Base-by-base conservation (phyloP, 2,797 vertebrate genomes). In the Neopelma chrysocephalum region DNA sequence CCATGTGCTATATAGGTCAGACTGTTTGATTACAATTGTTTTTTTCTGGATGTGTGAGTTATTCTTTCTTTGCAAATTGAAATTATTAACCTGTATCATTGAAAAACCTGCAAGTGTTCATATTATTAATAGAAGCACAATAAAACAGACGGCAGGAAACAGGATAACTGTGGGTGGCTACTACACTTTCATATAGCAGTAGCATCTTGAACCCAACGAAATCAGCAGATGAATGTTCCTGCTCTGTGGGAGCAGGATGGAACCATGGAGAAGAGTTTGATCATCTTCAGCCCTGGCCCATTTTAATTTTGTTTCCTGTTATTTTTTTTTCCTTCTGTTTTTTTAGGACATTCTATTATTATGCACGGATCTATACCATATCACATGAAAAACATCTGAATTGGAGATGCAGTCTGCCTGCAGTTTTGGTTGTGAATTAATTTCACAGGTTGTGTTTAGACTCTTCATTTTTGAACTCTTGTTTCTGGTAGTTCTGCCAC, bases 91-190 rank as follows among this genome's bases (percentile, higher is more conserved):
- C 14, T 17, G 23, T 26, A 53, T 78, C 36, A 71, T 45, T 1
- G 6, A 82, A 89, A 91, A 85, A 14, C 27, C 26, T 20, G 25
- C 56, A 84, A 89, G 56, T 2, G 5, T 58, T 89, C 76, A 50
- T 50, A 32, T 18, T 91, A 80, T 77, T 87, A 82, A 91, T 64
- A 82, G 89, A 89, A 70, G 62, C 51, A 95, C 75, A 95, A 81
- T 82, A 84, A 85, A 93, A 77, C 82, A 96, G 89, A 95, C 91
- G 87, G 91, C 87, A 95, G 87, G 87, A 93, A 96, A 75, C 75
- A 91, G 82, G 73, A 43, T 81, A 95, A 82, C 83, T 94, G 92
- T 94, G 84, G 84, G 91, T 77, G 84, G 89, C 56, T 93, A 92
- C 87, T 92, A 93, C 78, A 85, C 43, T 84, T 93, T 82, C 34